Evolutionary conservation across 2,113 vertebrate genomes (phyloP), one percentile per base, ranked within the genome.

Genomic region (Spermophilus dauricus): DNA sequence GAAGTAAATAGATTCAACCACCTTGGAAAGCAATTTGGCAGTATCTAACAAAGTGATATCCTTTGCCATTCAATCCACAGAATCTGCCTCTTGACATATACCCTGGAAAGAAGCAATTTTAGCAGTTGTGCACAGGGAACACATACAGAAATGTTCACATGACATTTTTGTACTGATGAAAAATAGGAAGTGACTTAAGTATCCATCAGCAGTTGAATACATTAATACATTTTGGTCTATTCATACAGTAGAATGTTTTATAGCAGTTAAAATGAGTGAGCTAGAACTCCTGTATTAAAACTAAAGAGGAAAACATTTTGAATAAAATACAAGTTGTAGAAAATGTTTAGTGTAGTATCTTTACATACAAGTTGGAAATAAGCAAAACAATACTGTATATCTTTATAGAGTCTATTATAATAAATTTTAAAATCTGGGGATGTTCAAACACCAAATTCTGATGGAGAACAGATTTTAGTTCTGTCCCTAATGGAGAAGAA

Each of bases 271-370:
- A 87, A 93, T 48, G 22, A 72, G 51, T 91, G 51, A 58, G 10
- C 24, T 80, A 78, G 73, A 78, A 51, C 48, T 45, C 32, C 48
- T 81, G 26, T 63, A 51, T 72, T 18, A 51, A 87, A 45, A 61
- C 65, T 58, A 81, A 94, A 81, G 92, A 94, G 39, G 48, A 61
- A 88, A 82, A 24, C 26, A 51, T 81, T 81, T 70, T 88, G 84
- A 72, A 24, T 76, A 81, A 94, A 73, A 88, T 81, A 26, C 39
- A 88, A 51, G 18, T 61, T 88, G 63, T 37, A 80, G 75, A 80
- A 30, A 16, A 53, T 81, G 30, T 70, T 82, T 73, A 81, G 26
- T 34, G 16, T 37, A 53, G 73, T 39, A 72, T 34, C 53, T 81
- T 45, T 82, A 67, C 58, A 39, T 89, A 82, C 63, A 94, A 82